Percentiles rank a stretch among this genome's conserved stretches.
phyloP scores from a whole-genome alignment of 1,140 invertebrate genomes.

The Drosophila navojoa region DNA sequence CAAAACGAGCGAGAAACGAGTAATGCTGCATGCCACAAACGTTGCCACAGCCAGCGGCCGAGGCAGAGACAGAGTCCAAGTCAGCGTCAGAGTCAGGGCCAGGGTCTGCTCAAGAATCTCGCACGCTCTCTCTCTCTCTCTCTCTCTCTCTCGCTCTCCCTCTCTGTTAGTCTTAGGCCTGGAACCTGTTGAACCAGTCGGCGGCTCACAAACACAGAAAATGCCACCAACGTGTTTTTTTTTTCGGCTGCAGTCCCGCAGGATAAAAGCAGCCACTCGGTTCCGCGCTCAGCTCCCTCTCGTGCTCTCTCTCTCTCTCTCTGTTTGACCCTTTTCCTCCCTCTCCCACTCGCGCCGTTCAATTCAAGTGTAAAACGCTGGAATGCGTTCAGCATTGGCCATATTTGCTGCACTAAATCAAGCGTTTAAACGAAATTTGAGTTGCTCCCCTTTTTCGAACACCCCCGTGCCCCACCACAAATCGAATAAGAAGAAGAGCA shows the following conservation, averaged over 20 bases:
- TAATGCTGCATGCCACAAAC: conserved; percentile 73
- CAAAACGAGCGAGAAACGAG: conserved; percentile 74
- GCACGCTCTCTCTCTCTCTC: conserved; percentile 26
- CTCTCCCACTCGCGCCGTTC: background rate
- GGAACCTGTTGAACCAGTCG: conserved; percentile 80
- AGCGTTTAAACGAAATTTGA: conserved; percentile 81
- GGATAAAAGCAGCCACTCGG: conserved; percentile 71
- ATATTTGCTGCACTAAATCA: conserved; percentile 78
- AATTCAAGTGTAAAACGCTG: conserved; percentile 79
- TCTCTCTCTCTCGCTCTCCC: background rate
- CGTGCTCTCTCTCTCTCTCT: conserved; percentile 15
- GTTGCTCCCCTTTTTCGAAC: conserved; percentile 41
- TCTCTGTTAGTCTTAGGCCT: conserved; percentile 8
- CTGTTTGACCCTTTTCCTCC: background rate
- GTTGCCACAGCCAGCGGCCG: conserved; percentile 6
- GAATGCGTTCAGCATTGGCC: conserved; percentile 72
- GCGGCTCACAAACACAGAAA: conserved; percentile 42
- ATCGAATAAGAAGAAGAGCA: conserved; percentile 26
- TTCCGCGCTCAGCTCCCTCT: conserved; percentile 15
- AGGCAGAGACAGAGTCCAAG: conserved; percentile 10
- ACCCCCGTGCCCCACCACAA: conserved; percentile 1
- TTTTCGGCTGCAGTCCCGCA: conserved; percentile 38
- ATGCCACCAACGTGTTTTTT: conserved; percentile 80
- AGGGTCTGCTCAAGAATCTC: conserved; percentile 68
- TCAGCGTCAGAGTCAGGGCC: conserved; percentile 37